Conservation (phyloP, 2,113 vertebrate species). For the Phrynocephalus versicolor region DNA sequence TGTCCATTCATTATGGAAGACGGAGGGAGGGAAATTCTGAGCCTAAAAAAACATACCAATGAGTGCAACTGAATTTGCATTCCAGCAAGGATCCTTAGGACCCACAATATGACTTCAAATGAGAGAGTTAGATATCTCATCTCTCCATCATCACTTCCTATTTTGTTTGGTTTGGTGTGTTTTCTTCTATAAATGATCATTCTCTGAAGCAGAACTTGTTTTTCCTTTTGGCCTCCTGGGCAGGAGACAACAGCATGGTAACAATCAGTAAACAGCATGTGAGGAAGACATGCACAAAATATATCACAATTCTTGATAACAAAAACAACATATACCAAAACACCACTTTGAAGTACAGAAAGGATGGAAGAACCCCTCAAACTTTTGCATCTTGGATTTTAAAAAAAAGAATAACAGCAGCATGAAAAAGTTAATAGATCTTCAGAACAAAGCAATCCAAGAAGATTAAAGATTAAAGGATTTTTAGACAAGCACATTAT, state of each 20-base stretch:
- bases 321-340: conserved; percentile 26
- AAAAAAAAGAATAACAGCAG: conserved; percentile 47
- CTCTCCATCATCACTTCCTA: conserved; percentile 31
- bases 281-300: conserved; percentile 20
- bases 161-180: conserved; percentile 38
- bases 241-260: conserved; percentile 27
- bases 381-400: conserved; percentile 36
- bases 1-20: conserved; percentile 62
- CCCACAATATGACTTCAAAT: conserved; percentile 49
- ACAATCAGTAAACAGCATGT: conserved; percentile 17
- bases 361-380: not conserved
- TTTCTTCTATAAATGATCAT: conserved; percentile 41
- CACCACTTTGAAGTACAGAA: conserved; percentile 17
- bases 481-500: conserved; percentile 56
- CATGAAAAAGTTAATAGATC: conserved; percentile 53
- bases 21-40: conserved; percentile 25
- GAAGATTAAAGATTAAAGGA: conserved; percentile 42
- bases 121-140: conserved; percentile 37
- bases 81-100: not conserved
- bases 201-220: not conserved
- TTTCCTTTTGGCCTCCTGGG: conserved; percentile 23
- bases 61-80: not conserved
- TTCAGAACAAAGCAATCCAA: conserved; percentile 59
- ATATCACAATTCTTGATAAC: conserved; percentile 30
- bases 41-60: not conserved